phyloP scores from a whole-genome alignment of 2,797 vertebrate genomes.

The Brachymystax lenok region DNA sequence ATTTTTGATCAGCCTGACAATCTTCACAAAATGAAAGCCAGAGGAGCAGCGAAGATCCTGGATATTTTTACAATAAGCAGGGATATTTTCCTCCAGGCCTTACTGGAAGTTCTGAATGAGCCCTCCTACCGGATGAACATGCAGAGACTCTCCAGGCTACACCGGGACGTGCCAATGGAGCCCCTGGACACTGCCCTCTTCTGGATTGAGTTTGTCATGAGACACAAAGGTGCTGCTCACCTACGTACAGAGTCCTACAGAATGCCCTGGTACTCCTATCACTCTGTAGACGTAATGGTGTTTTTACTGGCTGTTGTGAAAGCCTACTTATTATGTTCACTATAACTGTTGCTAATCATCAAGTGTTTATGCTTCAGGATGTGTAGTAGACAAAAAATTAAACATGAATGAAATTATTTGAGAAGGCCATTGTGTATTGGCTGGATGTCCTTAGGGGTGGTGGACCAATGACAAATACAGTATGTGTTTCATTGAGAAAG shows the following conservation, averaged over 20 bases:
- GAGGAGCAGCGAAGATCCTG: constrained; percentile 61
- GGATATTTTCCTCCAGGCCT: constrained; percentile 56
- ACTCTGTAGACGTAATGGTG: constrained; percentile 57
- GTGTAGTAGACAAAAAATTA: constrained; percentile 21
- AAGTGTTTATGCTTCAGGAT: constrained; percentile 47
- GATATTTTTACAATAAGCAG: constrained; percentile 54
- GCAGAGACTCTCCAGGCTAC: constrained; percentile 68
- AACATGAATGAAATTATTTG: constrained; percentile 33
- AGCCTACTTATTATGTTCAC: constrained; percentile 42
- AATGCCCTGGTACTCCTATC: constrained; percentile 67
- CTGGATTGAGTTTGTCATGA: constrained; percentile 78
- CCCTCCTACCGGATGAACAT: constrained; percentile 70
- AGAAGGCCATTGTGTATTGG: neutral
- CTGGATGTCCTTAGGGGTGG: too few relatives aligned
- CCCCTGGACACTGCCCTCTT: constrained; percentile 65
- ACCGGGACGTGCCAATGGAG: constrained; percentile 59
- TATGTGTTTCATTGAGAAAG: constrained; percentile 1
- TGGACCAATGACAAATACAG: neutral
- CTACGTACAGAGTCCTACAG: constrained; percentile 63
- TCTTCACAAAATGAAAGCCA: constrained; percentile 55
- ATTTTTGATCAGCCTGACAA: constrained; percentile 75
- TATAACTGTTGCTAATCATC: constrained; percentile 34
- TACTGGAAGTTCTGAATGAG: constrained; percentile 67
- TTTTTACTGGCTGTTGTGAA: constrained; percentile 40
- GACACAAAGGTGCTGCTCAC: constrained; percentile 71